Evolutionary conservation across 1,140 invertebrate species (phyloP).

Genomic region (Calosoma granatense): DNA sequence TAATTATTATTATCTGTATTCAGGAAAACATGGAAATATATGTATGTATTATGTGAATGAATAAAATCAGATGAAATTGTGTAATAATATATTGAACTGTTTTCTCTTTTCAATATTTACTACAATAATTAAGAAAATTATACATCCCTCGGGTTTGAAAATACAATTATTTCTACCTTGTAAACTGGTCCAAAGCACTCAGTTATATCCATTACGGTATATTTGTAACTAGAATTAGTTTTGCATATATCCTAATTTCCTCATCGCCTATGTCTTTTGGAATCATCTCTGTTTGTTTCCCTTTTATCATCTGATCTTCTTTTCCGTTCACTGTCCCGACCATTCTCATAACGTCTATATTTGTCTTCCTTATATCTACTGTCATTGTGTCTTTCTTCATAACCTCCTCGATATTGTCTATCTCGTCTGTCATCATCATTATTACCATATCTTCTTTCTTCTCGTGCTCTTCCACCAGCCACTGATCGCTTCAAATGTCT

Average conservation of each 20-base stretch:
- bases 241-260: not conserved
- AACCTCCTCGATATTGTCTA: not conserved
- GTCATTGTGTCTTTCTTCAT: not conserved
- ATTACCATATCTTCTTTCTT: not conserved
- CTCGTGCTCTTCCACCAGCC: not conserved
- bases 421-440: not conserved
- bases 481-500: not conserved
- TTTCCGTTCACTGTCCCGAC: not conserved
- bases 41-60: too few relatives aligned
- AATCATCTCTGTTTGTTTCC: conserved; percentile 1
- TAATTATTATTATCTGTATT: too few relatives aligned
- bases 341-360: not conserved
- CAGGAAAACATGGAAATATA: too few relatives aligned
- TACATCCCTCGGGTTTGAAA: not conserved
- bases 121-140: too few relatives aligned
- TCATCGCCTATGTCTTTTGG: not conserved
- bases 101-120: too few relatives aligned
- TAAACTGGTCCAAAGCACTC: too few relatives aligned
- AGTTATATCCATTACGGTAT: not conserved
- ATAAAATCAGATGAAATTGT: too few relatives aligned
- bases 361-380: not conserved
- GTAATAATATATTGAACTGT: too few relatives aligned
- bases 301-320: not conserved
- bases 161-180: too few relatives aligned
- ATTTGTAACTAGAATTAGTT: not conserved